Base-by-base conservation (phyloP, 1,140 invertebrate species). In the Druon quercuslanigerum region DNA sequence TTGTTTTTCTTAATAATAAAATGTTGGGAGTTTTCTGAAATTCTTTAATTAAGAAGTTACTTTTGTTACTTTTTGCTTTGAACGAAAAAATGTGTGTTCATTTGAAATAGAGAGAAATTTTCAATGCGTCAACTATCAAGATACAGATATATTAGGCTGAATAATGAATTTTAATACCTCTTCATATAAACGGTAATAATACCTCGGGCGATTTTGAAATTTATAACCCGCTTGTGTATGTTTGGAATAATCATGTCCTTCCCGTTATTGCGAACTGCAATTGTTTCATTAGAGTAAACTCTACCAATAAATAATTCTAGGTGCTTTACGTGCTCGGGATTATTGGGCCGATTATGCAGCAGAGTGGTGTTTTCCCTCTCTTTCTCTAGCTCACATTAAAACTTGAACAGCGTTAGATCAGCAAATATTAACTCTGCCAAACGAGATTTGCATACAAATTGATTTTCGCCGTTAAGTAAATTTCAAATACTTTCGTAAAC, bases 341-440 rank as follows among this genome's bases (percentile, higher is more conserved):
- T 66, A 66, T 66, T 66, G 60, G 60, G 60, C 60, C 46, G 60
- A 66, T 66, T 66, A 66, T 66, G 60, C 60, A 66, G 60, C 20
- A 33, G n/a, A 66, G 33, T 66, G 25, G 60, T 66, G 33, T 66
- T 33, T 33, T 20, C 60, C n/a, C 25, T 66, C 25, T n/a, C 25
- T 33, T 46, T 66, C 60, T 66, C 12, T n/a, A 40, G 25, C n/a
- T 17, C 25, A 66, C 40, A 66, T 66, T 66, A 66, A 66, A 66
- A 66, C 60, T 66, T 66, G 60, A 66, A 33, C 40, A 33, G 60
- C 60, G 60, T 66, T 66, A 66, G 60, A 66, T 66, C 60, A 66
- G 60, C 60, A 66, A 66, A 40, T 66, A 66, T 66, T 66, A 66
- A 40, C n/a, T 33, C 25, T 8, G 60, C 25, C 33, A 14, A 66